Conservation (phyloP, 2,797 vertebrate species). For the Harpagifer antarcticus region DNA sequence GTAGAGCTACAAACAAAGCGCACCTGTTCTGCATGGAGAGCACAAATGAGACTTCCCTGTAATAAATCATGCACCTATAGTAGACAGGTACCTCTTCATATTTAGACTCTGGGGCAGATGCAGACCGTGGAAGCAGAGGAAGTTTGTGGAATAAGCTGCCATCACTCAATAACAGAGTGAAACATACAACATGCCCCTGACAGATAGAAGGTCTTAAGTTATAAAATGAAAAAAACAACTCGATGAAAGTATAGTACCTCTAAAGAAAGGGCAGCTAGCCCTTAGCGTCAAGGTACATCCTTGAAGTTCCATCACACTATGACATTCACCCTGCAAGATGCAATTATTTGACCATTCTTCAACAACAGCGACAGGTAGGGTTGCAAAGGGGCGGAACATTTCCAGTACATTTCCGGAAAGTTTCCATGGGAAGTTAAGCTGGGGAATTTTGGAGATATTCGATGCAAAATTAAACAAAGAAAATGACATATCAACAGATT, state of each 20-base stretch:
- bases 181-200: slow-evolving; percentile 36
- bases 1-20: slow-evolving; percentile 65
- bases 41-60: slow-evolving; percentile 71
- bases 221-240: slow-evolving; percentile 28
- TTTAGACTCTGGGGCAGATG: slow-evolving; percentile 53
- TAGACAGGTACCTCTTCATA: slow-evolving; percentile 69
- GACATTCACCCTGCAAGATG: neutral
- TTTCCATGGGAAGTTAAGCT: too few relatives aligned
- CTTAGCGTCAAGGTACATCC: slow-evolving; percentile 8
- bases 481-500: too few relatives aligned
- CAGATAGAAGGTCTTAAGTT: slow-evolving; percentile 19
- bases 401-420: too few relatives aligned
- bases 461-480: too few relatives aligned
- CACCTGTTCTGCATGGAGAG: slow-evolving; percentile 78
- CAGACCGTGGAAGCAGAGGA: slow-evolving; percentile 30
- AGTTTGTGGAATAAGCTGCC: slow-evolving; percentile 44
- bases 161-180: slow-evolving; percentile 40
- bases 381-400: too few relatives aligned
- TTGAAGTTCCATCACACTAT: slow-evolving; percentile 27
- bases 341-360: slow-evolving; percentile 49
- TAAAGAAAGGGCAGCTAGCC: slow-evolving; percentile 4
- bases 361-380: slow-evolving; percentile 17
- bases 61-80: slow-evolving; percentile 77
- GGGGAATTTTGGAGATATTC: too few relatives aligned
- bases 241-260: neutral